phyloP scores from a whole-genome alignment of 2,888 invertebrate genomes.

The Caenorhabditis panamensis region DNA sequence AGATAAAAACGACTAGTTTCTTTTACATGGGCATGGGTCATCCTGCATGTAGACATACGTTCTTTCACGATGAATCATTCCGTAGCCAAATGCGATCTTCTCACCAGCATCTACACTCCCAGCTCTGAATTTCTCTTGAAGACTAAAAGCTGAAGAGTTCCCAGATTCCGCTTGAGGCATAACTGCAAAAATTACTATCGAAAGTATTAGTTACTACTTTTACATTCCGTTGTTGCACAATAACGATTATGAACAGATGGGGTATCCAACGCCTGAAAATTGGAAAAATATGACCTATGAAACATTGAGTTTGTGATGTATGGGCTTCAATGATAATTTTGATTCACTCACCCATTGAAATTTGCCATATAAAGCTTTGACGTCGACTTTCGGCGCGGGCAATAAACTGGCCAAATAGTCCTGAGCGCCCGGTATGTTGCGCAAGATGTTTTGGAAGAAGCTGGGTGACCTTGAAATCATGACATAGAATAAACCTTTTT shows the following conservation, averaged over 20 bases:
- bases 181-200: slow-evolving; percentile 58
- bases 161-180: slow-evolving; percentile 66
- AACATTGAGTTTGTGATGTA: slow-evolving; percentile 1
- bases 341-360: slow-evolving; percentile 72
- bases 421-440: slow-evolving; percentile 75
- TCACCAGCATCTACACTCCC: slow-evolving; percentile 65
- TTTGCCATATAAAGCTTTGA: slow-evolving; percentile 69
- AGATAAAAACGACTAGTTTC: neutral
- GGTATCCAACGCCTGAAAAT: slow-evolving; percentile 72
- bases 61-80: slow-evolving; percentile 66
- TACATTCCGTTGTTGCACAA: slow-evolving; percentile 74
- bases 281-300: neutral
- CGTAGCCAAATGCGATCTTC: slow-evolving; percentile 71
- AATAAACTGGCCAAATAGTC: slow-evolving; percentile 74
- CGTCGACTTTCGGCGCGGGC: slow-evolving; percentile 67
- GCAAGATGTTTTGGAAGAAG: slow-evolving; percentile 74
- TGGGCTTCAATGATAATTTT: slow-evolving; percentile 3
- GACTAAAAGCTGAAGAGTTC: slow-evolving; percentile 66
- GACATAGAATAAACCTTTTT: no score
- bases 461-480: slow-evolving; percentile 73
- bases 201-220: no score
- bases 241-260: slow-evolving; percentile 72
- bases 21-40: slow-evolving; percentile 72
- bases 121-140: slow-evolving; percentile 69
- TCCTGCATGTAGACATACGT: slow-evolving; percentile 74